Base-by-base conservation (phyloP, 2,113 vertebrate genomes). In the Cygnus buccinator region DNA sequence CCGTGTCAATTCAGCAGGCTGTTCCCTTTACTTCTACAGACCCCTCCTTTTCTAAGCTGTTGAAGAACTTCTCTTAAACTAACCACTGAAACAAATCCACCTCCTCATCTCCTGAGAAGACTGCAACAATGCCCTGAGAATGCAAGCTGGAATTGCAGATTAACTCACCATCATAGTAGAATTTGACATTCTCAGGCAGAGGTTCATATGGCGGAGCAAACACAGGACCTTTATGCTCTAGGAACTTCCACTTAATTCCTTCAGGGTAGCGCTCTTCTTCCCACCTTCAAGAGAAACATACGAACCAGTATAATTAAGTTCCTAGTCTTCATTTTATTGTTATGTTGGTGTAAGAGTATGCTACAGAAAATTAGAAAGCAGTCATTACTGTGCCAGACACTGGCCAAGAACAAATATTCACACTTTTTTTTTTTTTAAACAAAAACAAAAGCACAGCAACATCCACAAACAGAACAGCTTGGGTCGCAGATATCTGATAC, bases 241-340 rank as follows among this genome's bases (percentile, higher is more conserved):
- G 98, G 94, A 99, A 99, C 95, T 98, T 99, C 99, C 99, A 99
- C 61, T 99, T 99, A 90, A 99, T 99, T 93, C 99, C 99, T 96
- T 99, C 99, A 52, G 99, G 99, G 87, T 98, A 98, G 89, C 99
- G 98, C 81, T 99, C 99, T 96, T 99, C 99, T 96, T 99, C 99
- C 99, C 99, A 99, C 99, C 99, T 99, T 98, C 76, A 97, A 95
- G 72, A 93, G 8, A 97, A 70, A 96, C 73, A 97, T 87, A 96
- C 6, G n/a, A 92, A 82, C 17, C 87, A 72, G 81, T 67, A 93
- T 26, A 81, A 35, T 50, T 67, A 90, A 94, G 35, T 43, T 84
- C 59, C 58, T 57, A 54, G 70, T 48, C 46, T 91, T 80, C 17
- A 33, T 57, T 76, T 94, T 84, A 67, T 89, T 94, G 50, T 26